A percentile compares a stretch with the other conserved stretches of the same genome.
phyloP scores from a whole-genome alignment of 2,113 vertebrate species.

The Hippocampus comes region DNA sequence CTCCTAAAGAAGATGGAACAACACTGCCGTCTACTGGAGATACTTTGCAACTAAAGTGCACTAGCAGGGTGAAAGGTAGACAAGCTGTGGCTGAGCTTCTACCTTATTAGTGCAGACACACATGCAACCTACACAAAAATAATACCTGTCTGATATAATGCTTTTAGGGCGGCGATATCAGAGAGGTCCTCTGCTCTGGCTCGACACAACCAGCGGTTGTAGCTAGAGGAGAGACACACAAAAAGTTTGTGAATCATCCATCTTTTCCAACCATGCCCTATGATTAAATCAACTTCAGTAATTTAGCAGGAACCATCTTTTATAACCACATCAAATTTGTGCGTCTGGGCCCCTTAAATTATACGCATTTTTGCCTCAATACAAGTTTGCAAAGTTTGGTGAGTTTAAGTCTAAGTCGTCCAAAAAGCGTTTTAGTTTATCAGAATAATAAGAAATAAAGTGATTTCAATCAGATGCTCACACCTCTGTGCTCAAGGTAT shows the following conservation, averaged over 20 bases:
- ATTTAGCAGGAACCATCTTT: not conserved
- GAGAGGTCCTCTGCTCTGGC: conserved; percentile 95
- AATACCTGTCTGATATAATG: conserved; percentile 93
- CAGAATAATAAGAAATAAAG: no score
- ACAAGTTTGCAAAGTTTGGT: no score
- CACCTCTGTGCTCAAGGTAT: no score
- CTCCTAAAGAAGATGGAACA: conserved; percentile 1
- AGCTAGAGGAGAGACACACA: conserved; percentile 71
- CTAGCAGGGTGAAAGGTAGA: not conserved
- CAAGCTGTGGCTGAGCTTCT: not conserved
- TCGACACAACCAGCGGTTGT: conserved; percentile 92
- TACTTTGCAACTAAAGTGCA: not conserved
- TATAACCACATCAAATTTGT: not conserved
- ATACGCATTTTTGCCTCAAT: no score
- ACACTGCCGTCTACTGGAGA: conserved; percentile 37
- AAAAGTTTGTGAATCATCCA: not conserved
- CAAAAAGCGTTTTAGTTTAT: no score
- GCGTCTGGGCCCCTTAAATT: no score
- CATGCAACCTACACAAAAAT: conserved; percentile 27
- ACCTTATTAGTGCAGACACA: not conserved
- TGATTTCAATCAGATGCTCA: no score
- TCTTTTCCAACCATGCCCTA: not conserved
- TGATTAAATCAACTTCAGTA: not conserved
- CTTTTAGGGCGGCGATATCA: conserved; percentile 94
- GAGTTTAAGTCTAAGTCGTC: no score